These are phyloP conservation scores for Orthonychiurus folsomi DNA, from an alignment of 2,888 invertebrate genomes.

Conservation along the genomic window DNA sequence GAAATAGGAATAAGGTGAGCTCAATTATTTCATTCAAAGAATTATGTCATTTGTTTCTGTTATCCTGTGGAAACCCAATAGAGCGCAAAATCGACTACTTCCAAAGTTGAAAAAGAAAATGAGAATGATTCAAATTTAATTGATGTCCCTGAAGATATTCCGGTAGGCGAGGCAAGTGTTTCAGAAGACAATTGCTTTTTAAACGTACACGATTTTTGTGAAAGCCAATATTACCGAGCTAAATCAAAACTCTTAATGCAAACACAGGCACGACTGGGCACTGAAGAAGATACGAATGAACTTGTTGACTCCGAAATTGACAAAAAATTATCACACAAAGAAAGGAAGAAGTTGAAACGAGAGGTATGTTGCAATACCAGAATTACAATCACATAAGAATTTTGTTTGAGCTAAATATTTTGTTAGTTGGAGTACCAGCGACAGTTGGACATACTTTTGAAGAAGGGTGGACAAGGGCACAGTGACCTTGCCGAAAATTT, in stretches of 20 bases:
- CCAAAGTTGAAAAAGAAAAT: not conserved
- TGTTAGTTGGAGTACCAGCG: constrained; percentile 73
- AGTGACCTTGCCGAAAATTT: constrained; percentile 88
- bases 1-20: not conserved
- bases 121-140: constrained; percentile 22
- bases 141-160: constrained; percentile 15
- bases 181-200: too few relatives aligned
- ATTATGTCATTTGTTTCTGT: too few relatives aligned
- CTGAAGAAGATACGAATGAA: constrained; percentile 23
- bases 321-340: constrained; percentile 78
- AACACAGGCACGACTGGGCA: too few relatives aligned
- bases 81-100: not conserved
- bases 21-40: not conserved
- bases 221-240: too few relatives aligned
- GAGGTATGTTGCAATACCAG: too few relatives aligned
- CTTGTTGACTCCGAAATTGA: constrained; percentile 19
- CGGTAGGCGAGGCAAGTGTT: constrained; percentile 24
- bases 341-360: constrained; percentile 83
- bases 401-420: too few relatives aligned
- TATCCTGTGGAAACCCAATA: too few relatives aligned
- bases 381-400: too few relatives aligned
- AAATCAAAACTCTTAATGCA: too few relatives aligned
- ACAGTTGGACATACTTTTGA: constrained; percentile 72
- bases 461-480: constrained; percentile 79
- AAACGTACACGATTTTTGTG: too few relatives aligned